Base-by-base conservation (phyloP, 2,113 vertebrate species). In the Oryzias celebensis region DNA sequence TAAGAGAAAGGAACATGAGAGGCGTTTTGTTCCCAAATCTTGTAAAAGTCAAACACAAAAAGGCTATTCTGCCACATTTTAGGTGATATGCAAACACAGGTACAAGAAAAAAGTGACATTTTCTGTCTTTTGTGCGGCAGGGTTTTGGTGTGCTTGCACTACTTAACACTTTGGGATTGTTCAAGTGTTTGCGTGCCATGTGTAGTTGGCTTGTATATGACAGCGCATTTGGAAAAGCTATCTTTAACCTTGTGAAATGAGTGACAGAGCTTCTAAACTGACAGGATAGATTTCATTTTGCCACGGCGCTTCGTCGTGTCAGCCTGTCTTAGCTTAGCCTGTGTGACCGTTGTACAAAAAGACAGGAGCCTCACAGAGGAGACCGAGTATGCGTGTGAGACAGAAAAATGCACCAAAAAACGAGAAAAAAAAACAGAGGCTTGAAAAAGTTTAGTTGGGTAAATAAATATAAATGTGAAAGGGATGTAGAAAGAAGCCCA, bases 221-320 rank as follows among this genome's bases (percentile, higher is more conserved):
- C 84, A 86, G 74, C 81, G 74, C 79, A 85, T 88, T 88, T 87
- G 65, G 63, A 72, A 59, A 75, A 81, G 69, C 79, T 87, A 75
- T 88, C 73, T 85, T 86, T 87, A 87, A 89, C 87, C 84, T 81
- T 83, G 74, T 68, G 51, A 71, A 79, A 69, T 85, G 86, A 89
- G 48, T 88, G 89, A 84, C 87, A 71, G 79, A 77, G 78, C 87
- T 83, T 84, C 80, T 83, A 79, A 89, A 84, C 65, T 55, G 84
- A 65, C 81, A 68, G 77, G 89, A 88, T 79, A 78, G 81, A 83
- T 89, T 88, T 87, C 79, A 77, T 79, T 85, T 78, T 78, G 67
- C 57, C 54, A 63, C 59, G 59, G 70, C 52, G 64, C 66, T 74
- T 66, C 56, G 49, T 62, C 65, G 45, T 78, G 85, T 84, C 89